A percentile compares a stretch with the other conserved stretches of the same genome.
Conservation (phyloP, 1,140 invertebrate genomes). For the Drosophila nebulosa region DNA sequence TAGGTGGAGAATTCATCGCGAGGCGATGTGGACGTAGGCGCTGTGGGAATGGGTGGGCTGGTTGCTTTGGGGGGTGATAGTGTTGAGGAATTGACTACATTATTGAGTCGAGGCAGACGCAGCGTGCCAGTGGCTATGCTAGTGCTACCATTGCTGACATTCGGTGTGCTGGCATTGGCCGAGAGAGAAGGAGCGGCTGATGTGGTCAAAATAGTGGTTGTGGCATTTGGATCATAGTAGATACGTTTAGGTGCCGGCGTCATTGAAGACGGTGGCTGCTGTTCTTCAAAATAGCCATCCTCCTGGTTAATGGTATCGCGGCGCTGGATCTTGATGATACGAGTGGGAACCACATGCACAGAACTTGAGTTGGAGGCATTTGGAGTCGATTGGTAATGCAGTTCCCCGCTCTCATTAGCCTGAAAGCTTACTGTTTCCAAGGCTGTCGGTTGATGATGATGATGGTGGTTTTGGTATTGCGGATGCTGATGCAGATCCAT, state of each 20-base stretch:
- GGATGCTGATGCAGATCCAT: conserved; percentile 45
- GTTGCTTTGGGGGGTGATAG: conserved; percentile 36
- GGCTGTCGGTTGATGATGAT: conserved; percentile 17
- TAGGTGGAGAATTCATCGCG: conserved; percentile 74
- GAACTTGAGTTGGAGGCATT: conserved; percentile 24
- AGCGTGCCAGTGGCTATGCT: conserved; percentile 42
- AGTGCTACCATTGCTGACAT: conserved; percentile 16
- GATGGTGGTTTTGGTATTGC: conserved; percentile 24
- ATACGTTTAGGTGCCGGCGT: conserved; percentile 50
- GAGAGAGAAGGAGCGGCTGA: conserved; percentile 23
- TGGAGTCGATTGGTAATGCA: conserved; percentile 53
- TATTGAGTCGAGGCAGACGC: conserved; percentile 44
- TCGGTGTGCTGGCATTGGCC: conserved; percentile 11
- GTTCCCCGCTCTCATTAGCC: conserved; percentile 60
- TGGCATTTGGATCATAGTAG: conserved; percentile 52
- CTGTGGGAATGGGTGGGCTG: conserved; percentile 36
- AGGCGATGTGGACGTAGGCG: conserved; percentile 14
- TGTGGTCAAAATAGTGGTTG: conserved; percentile 50
- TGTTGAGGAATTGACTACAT: conserved; percentile 31
- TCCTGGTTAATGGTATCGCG: conserved; percentile 53
- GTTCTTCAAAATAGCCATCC: conserved; percentile 57
- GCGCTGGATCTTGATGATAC: conserved; percentile 71
- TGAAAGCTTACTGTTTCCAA: conserved; percentile 65
- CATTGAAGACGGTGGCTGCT: conserved; percentile 26
- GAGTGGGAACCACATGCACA: conserved; percentile 59